These are phyloP conservation scores for Drosophila macrospina DNA, from an alignment of 2,888 invertebrate genomes.

Conservation along the genomic window DNA sequence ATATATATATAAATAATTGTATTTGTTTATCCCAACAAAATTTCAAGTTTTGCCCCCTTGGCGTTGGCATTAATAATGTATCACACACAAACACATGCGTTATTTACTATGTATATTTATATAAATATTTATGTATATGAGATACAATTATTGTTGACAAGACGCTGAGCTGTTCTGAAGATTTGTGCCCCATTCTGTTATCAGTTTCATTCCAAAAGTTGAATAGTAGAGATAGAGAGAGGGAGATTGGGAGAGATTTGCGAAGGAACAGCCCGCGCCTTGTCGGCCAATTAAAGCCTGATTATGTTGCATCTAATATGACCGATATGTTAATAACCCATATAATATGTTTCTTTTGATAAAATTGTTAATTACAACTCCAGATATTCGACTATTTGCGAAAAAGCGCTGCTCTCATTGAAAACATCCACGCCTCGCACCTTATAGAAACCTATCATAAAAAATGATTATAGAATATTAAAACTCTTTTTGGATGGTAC, in stretches of 20 bases:
- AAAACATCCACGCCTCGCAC: constrained; percentile 83
- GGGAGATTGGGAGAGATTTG: constrained; percentile 24
- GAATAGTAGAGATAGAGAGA: constrained; percentile 9
- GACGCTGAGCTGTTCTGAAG: constrained; percentile 57
- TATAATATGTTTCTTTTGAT: constrained; percentile 40
- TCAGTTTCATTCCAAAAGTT: constrained; percentile 62
- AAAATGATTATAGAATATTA: not conserved
- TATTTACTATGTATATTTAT: constrained; percentile 64
- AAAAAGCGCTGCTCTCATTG: constrained; percentile 79
- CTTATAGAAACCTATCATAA: constrained; percentile 81
- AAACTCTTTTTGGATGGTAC: not conserved
- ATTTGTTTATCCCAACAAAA: constrained; percentile 24
- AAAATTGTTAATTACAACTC: constrained; percentile 66
- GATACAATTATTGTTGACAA: constrained; percentile 63
- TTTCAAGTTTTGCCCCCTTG: constrained; percentile 35
- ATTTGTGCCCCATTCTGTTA: constrained; percentile 59
- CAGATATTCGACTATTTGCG: constrained; percentile 76
- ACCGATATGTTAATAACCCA: constrained; percentile 57
- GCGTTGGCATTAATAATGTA: constrained; percentile 41
- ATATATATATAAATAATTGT: not conserved
- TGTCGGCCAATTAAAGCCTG: constrained; percentile 63
- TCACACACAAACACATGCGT: constrained; percentile 55
- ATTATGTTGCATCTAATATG: constrained; percentile 66
- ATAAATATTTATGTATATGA: constrained; percentile 65
- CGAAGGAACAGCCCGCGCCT: constrained; percentile 39